phyloP scores from a whole-genome alignment of 37 sponge, comb jelly and placozoan genomes.

The Amphimedon queenslandica region DNA sequence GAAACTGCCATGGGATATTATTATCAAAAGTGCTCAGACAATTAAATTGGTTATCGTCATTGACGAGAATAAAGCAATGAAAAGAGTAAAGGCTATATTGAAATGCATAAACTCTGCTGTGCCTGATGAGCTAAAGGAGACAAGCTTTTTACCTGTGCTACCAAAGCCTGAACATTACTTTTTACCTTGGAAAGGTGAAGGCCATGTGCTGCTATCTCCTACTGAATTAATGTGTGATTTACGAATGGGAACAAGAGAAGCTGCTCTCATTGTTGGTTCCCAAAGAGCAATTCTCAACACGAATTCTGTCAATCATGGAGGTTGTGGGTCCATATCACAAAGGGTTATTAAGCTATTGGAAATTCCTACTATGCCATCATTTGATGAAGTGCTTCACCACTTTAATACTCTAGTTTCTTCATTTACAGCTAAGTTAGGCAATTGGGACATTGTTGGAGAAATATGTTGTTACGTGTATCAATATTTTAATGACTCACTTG shows the following conservation, averaged over 20 bases:
- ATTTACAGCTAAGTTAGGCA: not conserved
- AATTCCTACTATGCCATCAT: not conserved
- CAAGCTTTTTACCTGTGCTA: constrained; percentile 67
- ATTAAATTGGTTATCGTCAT: not conserved
- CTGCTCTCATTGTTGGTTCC: constrained; percentile 17
- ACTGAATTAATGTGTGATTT: not conserved
- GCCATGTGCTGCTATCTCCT: not conserved
- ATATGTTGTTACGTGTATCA: not conserved
- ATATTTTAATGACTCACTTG: no score
- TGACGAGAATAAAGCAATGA: constrained; percentile 9
- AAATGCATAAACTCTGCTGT: constrained; percentile 6
- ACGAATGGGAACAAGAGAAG: not conserved
- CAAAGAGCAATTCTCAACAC: constrained; percentile 10
- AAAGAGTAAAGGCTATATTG: constrained; percentile 3
- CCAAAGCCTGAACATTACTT: constrained; percentile 45
- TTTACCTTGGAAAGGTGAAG: constrained; percentile 48
- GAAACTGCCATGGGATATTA: constrained; percentile 15
- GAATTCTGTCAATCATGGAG: not conserved
- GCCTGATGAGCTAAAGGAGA: constrained; percentile 19
- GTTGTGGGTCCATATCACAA: not conserved
- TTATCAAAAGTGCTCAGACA: constrained; percentile 45
- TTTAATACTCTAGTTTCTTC: not conserved
- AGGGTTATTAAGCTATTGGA: not conserved
- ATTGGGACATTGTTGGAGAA: not conserved
- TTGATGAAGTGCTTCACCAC: not conserved